Evolutionary conservation across 2,888 invertebrate genomes (phyloP), one percentile per base, ranked within the genome.

Genomic region (Nomada fabriciana): DNA sequence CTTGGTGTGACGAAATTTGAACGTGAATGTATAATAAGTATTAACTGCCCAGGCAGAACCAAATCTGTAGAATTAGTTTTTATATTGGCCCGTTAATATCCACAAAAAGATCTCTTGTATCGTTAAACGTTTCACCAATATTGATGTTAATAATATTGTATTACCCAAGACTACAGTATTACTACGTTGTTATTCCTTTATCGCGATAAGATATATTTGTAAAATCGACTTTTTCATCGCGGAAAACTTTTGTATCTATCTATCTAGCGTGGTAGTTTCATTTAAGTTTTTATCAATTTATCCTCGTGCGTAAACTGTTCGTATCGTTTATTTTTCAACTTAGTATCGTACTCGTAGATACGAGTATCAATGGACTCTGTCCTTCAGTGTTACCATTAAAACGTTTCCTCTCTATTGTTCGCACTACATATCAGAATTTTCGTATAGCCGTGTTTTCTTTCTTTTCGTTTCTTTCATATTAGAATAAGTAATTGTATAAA

Each of bases 41-140:
- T 83, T 78, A 36, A 69, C 53, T 72, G 76, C 82, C 83, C 82
- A 83, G 83, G 83, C 78, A 52, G 83, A 83, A 82, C 82, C 53
- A 82, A 68, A 72, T 57, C 57, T 70, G 36, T 82, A 82, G 71
- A 72, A 75, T 82, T 82, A 71, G 74, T 82, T 82, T 74, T 76
- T 83, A 50, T 73, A 64, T 70, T 67, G 73, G 70, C 65, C 74
- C 67, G 47, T 63, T 63, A 64, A 64, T 52, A 69, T 80, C 15
- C 15, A 65, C 29, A 59, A 61, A 36, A 36, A 36, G 36, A 36
- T 36, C 36, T 36, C 36, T 18, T 52, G 29, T 64, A 73, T 55
- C 60, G 81, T 52, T 59, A 18, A 76, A 72, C 42, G 42, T 76
- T 72, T 50, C 42, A 43, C 63, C 36, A 61, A 73, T 65, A 55